Evolutionary conservation across 2,797 vertebrate genomes (phyloP), one percentile per base, ranked within the genome.

Genomic region (Pipistrellus pygmaeus): DNA sequence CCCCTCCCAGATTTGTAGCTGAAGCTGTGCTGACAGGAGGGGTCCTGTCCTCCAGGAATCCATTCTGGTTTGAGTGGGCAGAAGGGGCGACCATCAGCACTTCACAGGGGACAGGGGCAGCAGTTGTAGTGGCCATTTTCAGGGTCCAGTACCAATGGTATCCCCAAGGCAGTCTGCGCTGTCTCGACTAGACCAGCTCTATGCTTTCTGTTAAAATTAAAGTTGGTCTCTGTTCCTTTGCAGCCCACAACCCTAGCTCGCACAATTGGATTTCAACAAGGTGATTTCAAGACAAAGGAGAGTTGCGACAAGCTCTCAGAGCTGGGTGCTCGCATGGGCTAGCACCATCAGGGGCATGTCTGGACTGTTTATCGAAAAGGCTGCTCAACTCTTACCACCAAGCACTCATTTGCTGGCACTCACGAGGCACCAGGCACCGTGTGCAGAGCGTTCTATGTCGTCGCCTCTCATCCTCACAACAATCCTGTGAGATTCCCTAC

Each of bases 371-470:
- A 81, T 66, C 21, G 23, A 32, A 35, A 57, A 48, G 23, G 6
- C 32, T 44, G 41, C 27, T 72, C 66, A 69, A 35, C 32, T 32
- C 3, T 55, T 30, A 21, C 69, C 57, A 64, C 11, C 30, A 46
- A 88, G 2, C 25, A n/a, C 23, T 44, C 20, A 38, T 76, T 71
- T 51, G 69, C 1, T n/a, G 38, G 25, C 72, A 62, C 55, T 60
- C 60, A 4, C 6, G 5, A 3, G n/a, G 30, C 0, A 0, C n/a
- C 32, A 23, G 46, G n/a, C 41, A 60, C 3, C 12, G 7, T 35
- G 27, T 1, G 15, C 38, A 53, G 89, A 80, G n/a, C 23, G 48
- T 71, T 30, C 25, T 0, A 9, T 32, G 53, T 81, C 66, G 72
- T 41, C 82, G 35, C 60, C 20, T 32, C 15, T 3, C 21, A 84